phyloP scores from a whole-genome alignment of 1,140 invertebrate genomes.

The Bombus pyrosoma region DNA sequence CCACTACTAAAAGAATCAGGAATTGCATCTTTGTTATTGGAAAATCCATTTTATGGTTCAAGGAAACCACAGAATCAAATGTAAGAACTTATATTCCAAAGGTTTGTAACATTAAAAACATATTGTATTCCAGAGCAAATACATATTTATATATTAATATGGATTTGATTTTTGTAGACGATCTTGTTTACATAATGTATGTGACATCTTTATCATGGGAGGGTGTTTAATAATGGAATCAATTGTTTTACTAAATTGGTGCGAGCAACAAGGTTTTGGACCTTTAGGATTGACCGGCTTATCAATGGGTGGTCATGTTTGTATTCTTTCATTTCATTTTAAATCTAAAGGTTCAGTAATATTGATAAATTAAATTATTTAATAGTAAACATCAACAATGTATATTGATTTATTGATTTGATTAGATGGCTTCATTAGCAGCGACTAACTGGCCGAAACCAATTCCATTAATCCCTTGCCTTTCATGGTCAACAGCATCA shows the following conservation, averaged over 20 bases:
- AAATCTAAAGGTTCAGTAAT: background rate
- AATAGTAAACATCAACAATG: background rate
- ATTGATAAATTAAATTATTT: background rate
- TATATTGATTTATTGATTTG: constrained; percentile 43
- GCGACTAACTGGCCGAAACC: constrained; percentile 97
- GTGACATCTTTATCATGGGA: constrained; percentile 99
- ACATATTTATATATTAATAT: constrained; percentile 15
- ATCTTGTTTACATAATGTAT: constrained; percentile 96
- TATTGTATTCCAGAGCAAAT: constrained; percentile 3
- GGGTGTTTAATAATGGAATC: constrained; percentile 97
- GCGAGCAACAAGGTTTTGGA: constrained; percentile 92
- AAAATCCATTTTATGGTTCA: constrained; percentile 98
- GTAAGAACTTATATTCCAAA: constrained; percentile 84
- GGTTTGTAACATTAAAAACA: constrained; percentile 62
- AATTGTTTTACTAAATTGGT: constrained; percentile 96
- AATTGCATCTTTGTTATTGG: constrained; percentile 96
- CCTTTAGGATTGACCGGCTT: constrained; percentile 97
- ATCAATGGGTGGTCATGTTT: constrained; percentile 99
- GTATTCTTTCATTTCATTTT: constrained; percentile 73
- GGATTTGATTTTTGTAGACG: constrained; percentile 84
- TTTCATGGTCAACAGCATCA: constrained; percentile 98
- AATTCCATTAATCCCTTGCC: constrained; percentile 94
- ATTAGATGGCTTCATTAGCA: constrained; percentile 97
- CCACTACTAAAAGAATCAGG: constrained; percentile 94
- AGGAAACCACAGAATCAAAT: constrained; percentile 96